A percentile compares a stretch with the other conserved stretches of the same genome.
Conservation (phyloP, 1,140 invertebrate genomes). For the Drosophila busckii region DNA sequence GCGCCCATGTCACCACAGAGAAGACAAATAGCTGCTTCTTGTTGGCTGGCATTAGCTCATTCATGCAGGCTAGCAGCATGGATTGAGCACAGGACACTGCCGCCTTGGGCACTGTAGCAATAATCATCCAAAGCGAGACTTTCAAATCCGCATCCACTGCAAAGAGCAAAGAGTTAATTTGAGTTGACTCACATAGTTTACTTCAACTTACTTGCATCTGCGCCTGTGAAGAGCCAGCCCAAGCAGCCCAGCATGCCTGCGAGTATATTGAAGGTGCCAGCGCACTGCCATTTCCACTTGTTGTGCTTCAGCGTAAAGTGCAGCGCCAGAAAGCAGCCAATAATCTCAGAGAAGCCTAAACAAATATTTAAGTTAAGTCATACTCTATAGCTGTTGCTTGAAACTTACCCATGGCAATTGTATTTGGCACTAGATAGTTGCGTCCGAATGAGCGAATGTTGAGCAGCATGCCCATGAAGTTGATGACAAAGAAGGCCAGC, state of each 20-base stretch:
- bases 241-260: conserved; percentile 75
- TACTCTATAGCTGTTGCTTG: no score
- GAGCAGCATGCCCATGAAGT: conserved; percentile 79
- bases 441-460: conserved; percentile 79
- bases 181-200: no score
- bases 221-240: conserved; percentile 63
- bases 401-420: conserved; percentile 78
- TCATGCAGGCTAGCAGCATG: conserved; percentile 71
- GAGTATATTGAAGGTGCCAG: conserved; percentile 76
- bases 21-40: conserved; percentile 71
- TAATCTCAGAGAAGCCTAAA: conserved; percentile 69
- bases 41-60: conserved; percentile 63
- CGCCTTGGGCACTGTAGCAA: conserved; percentile 68
- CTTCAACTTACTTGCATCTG: conserved; percentile 31
- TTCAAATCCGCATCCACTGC: conserved; percentile 65
- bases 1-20: conserved; percentile 72
- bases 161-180: neutral
- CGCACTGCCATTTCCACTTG: conserved; percentile 73
- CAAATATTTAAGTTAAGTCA: neutral
- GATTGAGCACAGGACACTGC: conserved; percentile 71
- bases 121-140: conserved; percentile 73
- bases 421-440: conserved; percentile 73
- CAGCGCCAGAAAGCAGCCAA: conserved; percentile 71
- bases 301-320: conserved; percentile 70
- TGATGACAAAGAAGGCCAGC: conserved; percentile 74